These are phyloP conservation scores for Mus pahari DNA, from an alignment of 2,113 vertebrate species.

Conservation along the genomic window DNA sequence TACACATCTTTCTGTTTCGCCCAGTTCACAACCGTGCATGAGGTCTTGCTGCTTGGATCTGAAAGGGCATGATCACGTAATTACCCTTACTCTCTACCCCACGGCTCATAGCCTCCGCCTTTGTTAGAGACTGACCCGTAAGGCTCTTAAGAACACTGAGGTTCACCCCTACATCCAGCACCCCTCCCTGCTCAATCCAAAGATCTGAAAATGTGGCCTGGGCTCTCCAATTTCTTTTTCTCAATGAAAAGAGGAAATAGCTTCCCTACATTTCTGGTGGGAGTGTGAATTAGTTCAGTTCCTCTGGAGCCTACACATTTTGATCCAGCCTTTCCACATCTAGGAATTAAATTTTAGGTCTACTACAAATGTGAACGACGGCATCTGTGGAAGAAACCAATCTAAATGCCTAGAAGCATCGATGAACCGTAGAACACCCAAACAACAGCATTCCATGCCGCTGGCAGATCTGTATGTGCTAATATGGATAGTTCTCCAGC, in stretches of 20 bases:
- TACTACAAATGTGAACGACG: neutral
- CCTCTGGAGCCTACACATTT: neutral
- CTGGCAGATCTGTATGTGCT: neutral
- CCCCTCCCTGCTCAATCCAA: neutral
- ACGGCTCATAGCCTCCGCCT: neutral
- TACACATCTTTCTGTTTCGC: neutral
- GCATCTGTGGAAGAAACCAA: neutral
- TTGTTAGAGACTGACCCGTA: neutral
- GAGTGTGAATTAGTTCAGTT: neutral
- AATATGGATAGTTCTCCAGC: neutral
- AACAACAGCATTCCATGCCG: neutral
- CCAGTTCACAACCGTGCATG: neutral
- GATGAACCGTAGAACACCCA: neutral
- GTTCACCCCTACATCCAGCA: neutral
- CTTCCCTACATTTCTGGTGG: neutral
- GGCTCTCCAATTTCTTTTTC: neutral
- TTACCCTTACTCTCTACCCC: neutral
- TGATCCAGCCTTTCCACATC: conserved; percentile 17
- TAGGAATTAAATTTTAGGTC: neutral
- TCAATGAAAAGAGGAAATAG: conserved; percentile 28
- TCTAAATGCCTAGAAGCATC: neutral
- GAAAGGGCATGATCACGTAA: neutral
- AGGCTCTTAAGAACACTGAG: neutral
- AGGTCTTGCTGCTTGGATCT: neutral
- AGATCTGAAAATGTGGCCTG: neutral